phyloP scores from a whole-genome alignment of 2,888 invertebrate genomes.

The Petrophora chlorosata region DNA sequence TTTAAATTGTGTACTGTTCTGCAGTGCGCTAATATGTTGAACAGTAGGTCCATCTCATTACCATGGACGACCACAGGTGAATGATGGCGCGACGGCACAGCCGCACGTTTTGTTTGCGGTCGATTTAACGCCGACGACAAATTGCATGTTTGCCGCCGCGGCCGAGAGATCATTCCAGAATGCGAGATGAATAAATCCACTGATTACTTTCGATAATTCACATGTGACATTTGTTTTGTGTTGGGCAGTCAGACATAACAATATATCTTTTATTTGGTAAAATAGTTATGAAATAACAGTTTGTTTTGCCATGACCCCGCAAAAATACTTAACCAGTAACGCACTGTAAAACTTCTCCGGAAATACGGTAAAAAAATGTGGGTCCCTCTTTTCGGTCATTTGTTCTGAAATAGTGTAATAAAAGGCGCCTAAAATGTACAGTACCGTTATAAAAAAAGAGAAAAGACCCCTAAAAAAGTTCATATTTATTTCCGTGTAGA shows the following conservation, averaged over 20 bases:
- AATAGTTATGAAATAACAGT: constrained; percentile 26
- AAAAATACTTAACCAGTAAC: constrained; percentile 34
- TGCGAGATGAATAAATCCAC: constrained; percentile 63
- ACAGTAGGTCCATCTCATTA: constrained; percentile 82
- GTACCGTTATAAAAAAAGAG: constrained; percentile 53
- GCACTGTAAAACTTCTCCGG: constrained; percentile 38
- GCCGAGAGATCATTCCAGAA: constrained; percentile 72
- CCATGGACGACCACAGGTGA: constrained; percentile 81
- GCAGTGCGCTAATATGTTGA: constrained; percentile 30
- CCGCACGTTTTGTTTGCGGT: constrained; percentile 81
- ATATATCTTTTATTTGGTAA: constrained; percentile 3
- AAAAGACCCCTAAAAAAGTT: constrained; percentile 65
- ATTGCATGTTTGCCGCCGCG: constrained; percentile 80
- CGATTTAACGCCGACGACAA: constrained; percentile 81
- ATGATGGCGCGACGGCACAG: constrained; percentile 72
- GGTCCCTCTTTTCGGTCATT: constrained; percentile 37
- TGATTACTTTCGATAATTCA: constrained; percentile 49
- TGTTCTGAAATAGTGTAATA: constrained; percentile 44
- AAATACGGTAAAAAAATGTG: constrained; percentile 39
- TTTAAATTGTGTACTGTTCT: constrained; percentile 14
- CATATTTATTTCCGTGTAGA: constrained; percentile 73
- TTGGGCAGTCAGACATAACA: no score
- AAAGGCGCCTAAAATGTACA: constrained; percentile 58
- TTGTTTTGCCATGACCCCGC: constrained; percentile 28
- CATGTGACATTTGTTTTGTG: constrained; percentile 11